Conservation (phyloP, 2,888 invertebrate genomes). For the Stenichneumon culpator region DNA sequence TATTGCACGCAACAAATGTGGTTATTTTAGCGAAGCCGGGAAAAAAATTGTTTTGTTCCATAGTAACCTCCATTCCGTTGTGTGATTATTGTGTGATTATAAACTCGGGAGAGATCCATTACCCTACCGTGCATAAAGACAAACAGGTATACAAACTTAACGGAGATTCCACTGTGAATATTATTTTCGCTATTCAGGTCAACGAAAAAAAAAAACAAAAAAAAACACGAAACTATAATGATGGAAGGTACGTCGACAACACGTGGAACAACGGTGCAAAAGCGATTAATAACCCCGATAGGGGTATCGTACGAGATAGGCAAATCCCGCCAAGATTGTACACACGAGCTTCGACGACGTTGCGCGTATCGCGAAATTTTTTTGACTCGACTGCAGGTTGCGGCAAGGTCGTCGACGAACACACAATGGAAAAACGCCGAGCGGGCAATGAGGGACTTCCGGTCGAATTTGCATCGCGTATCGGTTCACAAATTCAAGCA, state of each 20-base stretch:
- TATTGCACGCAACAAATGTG: too few relatives aligned
- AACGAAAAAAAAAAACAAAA: not conserved
- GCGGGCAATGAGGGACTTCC: not conserved
- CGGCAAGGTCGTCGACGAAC: not conserved
- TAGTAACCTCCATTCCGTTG: too few relatives aligned
- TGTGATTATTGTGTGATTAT: too few relatives aligned
- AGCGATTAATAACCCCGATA: not conserved
- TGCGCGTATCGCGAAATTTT: not conserved
- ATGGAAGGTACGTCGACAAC: not conserved
- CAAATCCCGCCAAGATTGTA: not conserved
- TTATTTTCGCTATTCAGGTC: not conserved
- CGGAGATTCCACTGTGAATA: not conserved
- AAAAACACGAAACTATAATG: not conserved
- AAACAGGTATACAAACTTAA: too few relatives aligned
- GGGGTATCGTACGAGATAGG: not conserved
- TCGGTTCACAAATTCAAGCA: not conserved
- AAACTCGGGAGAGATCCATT: too few relatives aligned
- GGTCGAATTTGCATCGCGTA: not conserved
- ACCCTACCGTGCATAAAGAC: too few relatives aligned
- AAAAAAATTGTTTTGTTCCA: too few relatives aligned
- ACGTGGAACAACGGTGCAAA: not conserved
- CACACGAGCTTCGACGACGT: not conserved
- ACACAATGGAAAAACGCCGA: slow-evolving; percentile 1
- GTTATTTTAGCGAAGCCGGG: too few relatives aligned
- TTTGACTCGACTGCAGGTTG: not conserved